Evolutionary conservation across 2,888 invertebrate species (phyloP).

Genomic region (Eledone cirrhosa): DNA sequence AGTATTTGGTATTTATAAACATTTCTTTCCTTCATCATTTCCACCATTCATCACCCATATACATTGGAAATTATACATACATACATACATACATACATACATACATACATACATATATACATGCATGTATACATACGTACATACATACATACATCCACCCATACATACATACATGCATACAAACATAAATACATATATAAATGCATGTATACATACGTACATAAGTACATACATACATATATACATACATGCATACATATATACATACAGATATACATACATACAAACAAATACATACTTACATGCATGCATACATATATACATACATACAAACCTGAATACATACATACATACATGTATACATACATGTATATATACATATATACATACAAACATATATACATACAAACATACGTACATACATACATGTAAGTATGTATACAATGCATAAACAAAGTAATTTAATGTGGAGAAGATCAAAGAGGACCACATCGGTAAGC

Average conservation of each 20-base stretch:
- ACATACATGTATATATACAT: background rate
- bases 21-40: no score
- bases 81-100: background rate
- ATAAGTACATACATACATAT: background rate
- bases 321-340: background rate
- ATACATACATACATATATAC: background rate
- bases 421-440: no score
- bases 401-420: background rate
- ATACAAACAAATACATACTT: background rate
- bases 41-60: background rate
- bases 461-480: no score
- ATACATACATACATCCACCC: background rate
- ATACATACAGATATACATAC: background rate
- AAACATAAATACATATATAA: background rate
- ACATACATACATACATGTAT: background rate
- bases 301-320: background rate
- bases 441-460: no score
- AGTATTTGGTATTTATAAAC: no score
- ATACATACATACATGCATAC: background rate
- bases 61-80: background rate
- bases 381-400: background rate
- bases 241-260: background rate
- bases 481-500: no score
- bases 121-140: background rate
- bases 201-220: background rate